These are phyloP conservation scores for Hydra vulgaris DNA, from an alignment of 30 jellyfish, hydroid and myxozoan genomes.

Conservation along the genomic window DNA sequence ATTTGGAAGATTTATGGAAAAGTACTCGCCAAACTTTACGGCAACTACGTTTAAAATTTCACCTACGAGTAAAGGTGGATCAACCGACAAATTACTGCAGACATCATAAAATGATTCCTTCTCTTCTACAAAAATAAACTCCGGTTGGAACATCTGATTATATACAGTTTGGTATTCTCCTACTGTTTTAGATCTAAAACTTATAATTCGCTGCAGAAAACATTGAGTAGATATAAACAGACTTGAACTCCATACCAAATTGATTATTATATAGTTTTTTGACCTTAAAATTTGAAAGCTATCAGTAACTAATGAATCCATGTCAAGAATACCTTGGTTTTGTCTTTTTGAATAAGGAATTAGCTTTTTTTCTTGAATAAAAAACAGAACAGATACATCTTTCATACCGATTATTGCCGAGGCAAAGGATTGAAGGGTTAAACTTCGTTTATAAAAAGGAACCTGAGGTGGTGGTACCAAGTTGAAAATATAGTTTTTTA, in stretches of 20 bases:
- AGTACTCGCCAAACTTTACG: no score
- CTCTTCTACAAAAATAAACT: slow-evolving; percentile 16
- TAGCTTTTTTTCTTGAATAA: slow-evolving; percentile 18
- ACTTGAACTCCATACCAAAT: slow-evolving; percentile 36
- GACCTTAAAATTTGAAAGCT: slow-evolving; percentile 25
- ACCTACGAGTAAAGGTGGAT: no score
- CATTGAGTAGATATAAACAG: slow-evolving; percentile 33
- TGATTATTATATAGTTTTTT: background rate
- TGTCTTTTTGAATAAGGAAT: background rate
- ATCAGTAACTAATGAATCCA: slow-evolving; percentile 2
- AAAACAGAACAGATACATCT: slow-evolving; percentile 43
- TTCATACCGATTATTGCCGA: slow-evolving; percentile 8
- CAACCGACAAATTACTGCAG: no score
- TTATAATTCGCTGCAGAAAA: slow-evolving; percentile 11
- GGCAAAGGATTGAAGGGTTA: background rate
- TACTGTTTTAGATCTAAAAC: slow-evolving; percentile 32
- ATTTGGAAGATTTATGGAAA: slow-evolving; percentile 25
- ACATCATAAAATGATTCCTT: slow-evolving; percentile 7
- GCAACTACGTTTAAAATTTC: no score
- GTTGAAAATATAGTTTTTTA: slow-evolving; percentile 6
- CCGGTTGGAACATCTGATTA: slow-evolving; percentile 40
- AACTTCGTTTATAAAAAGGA: slow-evolving; percentile 3
- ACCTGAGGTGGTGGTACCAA: background rate
- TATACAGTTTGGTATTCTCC: slow-evolving; percentile 9
- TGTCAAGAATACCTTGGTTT: slow-evolving; percentile 10